phyloP scores from a whole-genome alignment of 2,113 vertebrate genomes.

The Tachysurus fulvidraco region DNA sequence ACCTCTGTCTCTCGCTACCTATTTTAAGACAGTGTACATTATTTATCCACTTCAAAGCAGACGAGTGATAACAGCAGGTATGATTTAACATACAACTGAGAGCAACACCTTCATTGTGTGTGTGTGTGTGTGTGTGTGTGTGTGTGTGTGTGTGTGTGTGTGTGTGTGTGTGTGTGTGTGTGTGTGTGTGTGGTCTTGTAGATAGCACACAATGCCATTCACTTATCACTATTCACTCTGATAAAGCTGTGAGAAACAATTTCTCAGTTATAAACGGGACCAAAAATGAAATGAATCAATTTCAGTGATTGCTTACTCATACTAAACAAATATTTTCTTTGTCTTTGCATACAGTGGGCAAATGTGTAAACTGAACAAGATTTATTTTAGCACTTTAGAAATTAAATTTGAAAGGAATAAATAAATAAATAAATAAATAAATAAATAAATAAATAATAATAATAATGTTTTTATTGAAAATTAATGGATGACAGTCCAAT shows the following conservation, averaged over 20 bases:
- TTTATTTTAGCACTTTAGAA: background rate
- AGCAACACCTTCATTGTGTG: slow-evolving; percentile 29
- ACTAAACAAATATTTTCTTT: background rate
- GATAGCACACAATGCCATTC: background rate
- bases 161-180: background rate
- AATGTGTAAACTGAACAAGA: background rate
- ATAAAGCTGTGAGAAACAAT: background rate
- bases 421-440: background rate
- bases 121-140: background rate
- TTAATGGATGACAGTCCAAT: background rate
- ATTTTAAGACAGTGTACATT: background rate
- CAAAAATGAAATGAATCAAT: background rate
- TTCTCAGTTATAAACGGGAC: background rate
- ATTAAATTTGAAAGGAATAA: background rate
- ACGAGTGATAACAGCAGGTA: background rate
- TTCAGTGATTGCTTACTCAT: background rate
- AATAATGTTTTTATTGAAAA: background rate
- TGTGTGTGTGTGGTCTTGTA: slow-evolving; percentile 3
- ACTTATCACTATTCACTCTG: background rate
- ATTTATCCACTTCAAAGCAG: slow-evolving; percentile 18
- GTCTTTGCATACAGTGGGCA: background rate
- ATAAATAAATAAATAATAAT: too few relatives aligned
- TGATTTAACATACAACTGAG: slow-evolving; percentile 49
- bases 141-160: slow-evolving; percentile 3
- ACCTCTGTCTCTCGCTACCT: background rate